Base-by-base conservation (phyloP, 2,888 invertebrate species). In the Latheticus oryzae region DNA sequence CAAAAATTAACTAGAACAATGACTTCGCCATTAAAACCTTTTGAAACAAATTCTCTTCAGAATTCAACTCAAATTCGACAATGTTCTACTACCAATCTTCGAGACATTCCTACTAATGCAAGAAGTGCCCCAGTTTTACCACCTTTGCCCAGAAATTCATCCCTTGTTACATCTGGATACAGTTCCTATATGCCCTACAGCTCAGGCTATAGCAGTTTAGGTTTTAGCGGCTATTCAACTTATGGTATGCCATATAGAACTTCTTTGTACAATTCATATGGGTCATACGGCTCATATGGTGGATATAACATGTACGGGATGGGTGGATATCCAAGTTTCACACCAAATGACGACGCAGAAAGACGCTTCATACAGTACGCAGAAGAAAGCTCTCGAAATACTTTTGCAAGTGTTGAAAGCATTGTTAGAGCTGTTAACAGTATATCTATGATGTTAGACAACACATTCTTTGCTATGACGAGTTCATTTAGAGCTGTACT, bases 351-450 rank as follows among this genome's bases (percentile, higher is more conserved):
- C 60, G 86, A 87, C 72, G 80, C 84, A 56, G 88, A 88, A 78
- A 85, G 83, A 76, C 83, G 87, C 84, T 92, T 96, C 72, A 87
- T 93, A 42, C 91, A 93, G 75, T 82, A 91, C 73, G 96, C 95
- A 0, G 95, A 96, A 78, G 95, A 95, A 68, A 92, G 88, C 69
- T 93, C 96, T 0, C 83, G 96, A 33, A 91, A 92, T 51, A 94
- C 98, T 3, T 98, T 98, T 78, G 91, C 96, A 71, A 95, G 94
- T 7, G 94, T 98, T 65, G 96, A 97, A 78, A 90, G 94, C 96
- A 1, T 75, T 24, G 72, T 74, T 19, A 87, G 90, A 66, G 95
- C 97, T 0, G 92, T 97, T 64, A 90, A 91, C 9, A 96, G 97
- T 43, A 87, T 98, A 1, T 93, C 96, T 1, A 93, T 95, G 86